phyloP scores from a whole-genome alignment of 2,113 vertebrate species.

The Poicephalus gulielmi region DNA sequence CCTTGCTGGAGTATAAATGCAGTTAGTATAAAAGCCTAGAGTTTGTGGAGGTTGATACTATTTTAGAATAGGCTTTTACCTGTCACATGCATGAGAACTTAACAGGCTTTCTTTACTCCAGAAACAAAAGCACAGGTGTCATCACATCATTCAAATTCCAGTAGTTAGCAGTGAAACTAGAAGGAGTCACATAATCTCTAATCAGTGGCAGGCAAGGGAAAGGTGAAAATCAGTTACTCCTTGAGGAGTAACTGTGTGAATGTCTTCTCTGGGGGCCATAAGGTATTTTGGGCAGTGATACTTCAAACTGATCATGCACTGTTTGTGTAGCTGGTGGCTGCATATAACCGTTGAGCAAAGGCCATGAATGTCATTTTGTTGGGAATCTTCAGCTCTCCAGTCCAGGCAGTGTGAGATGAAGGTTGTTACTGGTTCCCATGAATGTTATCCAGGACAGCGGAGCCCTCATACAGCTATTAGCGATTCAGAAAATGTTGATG shows the following conservation, averaged over 20 bases:
- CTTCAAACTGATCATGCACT: accelerated
- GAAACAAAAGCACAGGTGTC: slow-evolving; percentile 17
- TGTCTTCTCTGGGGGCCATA: background rate
- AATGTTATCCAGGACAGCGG: background rate
- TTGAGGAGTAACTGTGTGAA: background rate
- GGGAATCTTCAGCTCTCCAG: background rate
- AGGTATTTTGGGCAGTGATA: background rate
- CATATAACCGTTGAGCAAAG: background rate
- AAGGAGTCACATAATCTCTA: background rate
- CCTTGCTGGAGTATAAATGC: background rate
- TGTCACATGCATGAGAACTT: background rate
- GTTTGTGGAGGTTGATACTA: background rate
- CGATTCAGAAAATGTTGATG: background rate
- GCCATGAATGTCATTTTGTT: background rate
- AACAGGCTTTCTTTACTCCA: background rate
- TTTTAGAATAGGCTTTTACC: slow-evolving; percentile 36
- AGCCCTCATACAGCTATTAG: accelerated
- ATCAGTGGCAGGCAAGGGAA: background rate
- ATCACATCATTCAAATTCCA: background rate
- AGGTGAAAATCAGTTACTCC: background rate
- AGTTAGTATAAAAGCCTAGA: background rate
- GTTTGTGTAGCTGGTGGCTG: accelerated
- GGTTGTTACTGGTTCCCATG: background rate
- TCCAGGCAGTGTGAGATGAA: background rate
- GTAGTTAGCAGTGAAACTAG: background rate